Evolutionary conservation across 2,797 vertebrate genomes (phyloP).

Genomic region (Podargus strigoides): DNA sequence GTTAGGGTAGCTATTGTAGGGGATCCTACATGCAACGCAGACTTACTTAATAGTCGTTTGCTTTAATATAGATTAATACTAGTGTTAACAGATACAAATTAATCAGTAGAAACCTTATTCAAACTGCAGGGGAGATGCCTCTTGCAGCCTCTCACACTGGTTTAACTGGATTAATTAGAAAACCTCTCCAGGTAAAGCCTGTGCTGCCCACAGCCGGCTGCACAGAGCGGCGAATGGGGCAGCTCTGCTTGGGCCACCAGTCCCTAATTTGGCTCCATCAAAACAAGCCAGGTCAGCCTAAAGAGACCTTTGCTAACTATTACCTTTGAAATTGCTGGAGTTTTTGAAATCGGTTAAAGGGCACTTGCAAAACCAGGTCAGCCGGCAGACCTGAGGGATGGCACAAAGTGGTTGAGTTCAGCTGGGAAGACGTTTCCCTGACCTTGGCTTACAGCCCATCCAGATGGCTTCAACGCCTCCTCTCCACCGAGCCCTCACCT

Average conservation of each 20-base stretch:
- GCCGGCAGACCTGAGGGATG: neutral
- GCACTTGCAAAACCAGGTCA: neutral
- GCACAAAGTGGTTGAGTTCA: neutral
- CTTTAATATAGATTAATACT: neutral
- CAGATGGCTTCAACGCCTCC: neutral
- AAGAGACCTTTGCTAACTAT: neutral
- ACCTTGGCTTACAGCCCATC: neutral
- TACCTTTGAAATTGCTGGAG: neutral
- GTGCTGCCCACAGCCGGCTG: fast-evolving
- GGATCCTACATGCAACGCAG: neutral
- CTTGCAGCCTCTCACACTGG: neutral
- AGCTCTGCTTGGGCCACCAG: neutral
- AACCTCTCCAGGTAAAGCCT: neutral
- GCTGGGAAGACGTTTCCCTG: neutral
- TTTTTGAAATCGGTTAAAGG: neutral
- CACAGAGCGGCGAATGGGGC: neutral
- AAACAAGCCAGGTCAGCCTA: neutral
- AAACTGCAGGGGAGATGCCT: neutral
- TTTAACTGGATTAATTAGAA: neutral
- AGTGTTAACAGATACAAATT: neutral
- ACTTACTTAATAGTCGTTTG: neutral
- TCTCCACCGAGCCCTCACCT: neutral
- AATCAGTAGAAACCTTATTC: neutral
- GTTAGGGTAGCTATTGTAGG: neutral
- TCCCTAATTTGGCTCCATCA: neutral